Evolutionary conservation across 2,113 vertebrate genomes (phyloP), one percentile per base, ranked within the genome.

Genomic region (Peromyscus leucopus): DNA sequence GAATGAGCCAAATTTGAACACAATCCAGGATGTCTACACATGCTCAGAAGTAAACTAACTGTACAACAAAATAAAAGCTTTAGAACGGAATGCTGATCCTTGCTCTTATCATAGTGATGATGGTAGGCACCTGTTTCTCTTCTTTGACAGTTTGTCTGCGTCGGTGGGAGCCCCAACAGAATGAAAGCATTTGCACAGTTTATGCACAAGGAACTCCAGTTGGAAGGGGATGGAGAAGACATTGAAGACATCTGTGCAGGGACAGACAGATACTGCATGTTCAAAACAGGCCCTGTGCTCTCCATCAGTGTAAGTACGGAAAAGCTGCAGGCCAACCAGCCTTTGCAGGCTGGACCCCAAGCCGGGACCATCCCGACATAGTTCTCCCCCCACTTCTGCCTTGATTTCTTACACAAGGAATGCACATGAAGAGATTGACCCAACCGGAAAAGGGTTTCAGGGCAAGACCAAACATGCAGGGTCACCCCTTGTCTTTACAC

Each of bases 171-270:
- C 87, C 97, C 99, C 0, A 99, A 98, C 89, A 98, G 99, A 94
- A 99, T 99, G 99, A 99, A 98, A 98, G 98, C 98, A 3, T 99
- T 99, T 51, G 99, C 99, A 22, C 98, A 98, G 98, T 98, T 99
- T 90, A 99, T 99, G 93, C 99, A 98, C 79, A 97, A 98, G 97
- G 98, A 99, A 98, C 98, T 99, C 93, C 97, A 98, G 2, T 86
- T 99, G 88, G 80, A 97, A 0, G 98, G 98, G 0, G 94, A 97
- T 55, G 96, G 87, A 7, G 98, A 98, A 31, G 98, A 99, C 48
- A 67, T 99, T 80, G 91, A 42, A 2, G 99, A 99, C 87, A 99
- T 99, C 96, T 99, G 99, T 65, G 99, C 98, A 1, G 99, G 99
- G 22, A 99, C 98, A 0, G 99, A 99, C 91, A 98, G 99, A 61